Conservation (phyloP, 2,888 invertebrate species). For the Lycia hirtaria region DNA sequence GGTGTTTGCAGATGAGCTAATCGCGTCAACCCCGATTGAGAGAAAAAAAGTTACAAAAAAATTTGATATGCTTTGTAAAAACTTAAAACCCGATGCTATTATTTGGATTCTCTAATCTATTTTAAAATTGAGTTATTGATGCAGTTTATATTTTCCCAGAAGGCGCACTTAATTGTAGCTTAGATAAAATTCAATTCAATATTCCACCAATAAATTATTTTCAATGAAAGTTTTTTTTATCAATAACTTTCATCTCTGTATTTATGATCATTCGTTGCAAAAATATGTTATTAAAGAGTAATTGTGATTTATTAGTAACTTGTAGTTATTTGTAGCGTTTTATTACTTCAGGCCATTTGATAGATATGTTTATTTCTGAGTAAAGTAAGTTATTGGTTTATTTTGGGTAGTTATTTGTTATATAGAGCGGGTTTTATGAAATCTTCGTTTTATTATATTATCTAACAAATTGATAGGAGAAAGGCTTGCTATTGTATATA, state of each 20-base stretch:
- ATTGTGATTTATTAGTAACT: constrained; percentile 39
- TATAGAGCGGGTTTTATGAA: background rate
- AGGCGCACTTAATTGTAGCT: constrained; percentile 10
- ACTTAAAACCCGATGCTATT: too few relatives aligned
- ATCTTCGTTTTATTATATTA: background rate
- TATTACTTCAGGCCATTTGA: constrained; percentile 28
- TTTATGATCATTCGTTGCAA: constrained; percentile 37
- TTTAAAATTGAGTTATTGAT: constrained; percentile 5
- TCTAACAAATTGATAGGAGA: background rate
- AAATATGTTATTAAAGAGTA: constrained; percentile 42
- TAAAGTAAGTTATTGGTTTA: constrained; percentile 23
- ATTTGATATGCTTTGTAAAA: too few relatives aligned
- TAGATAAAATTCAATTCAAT: constrained; percentile 25
- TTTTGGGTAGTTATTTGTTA: background rate
- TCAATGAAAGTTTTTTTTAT: constrained; percentile 39
- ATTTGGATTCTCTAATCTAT: background rate
- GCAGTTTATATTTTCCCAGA: background rate
- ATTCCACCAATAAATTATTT: constrained; percentile 32
- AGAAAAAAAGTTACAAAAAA: too few relatives aligned
- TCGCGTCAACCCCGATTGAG: too few relatives aligned
- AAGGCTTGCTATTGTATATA: background rate
- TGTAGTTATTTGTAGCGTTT: constrained; percentile 27
- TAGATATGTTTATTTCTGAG: constrained; percentile 16
- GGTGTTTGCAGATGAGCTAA: too few relatives aligned
- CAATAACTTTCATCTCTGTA: constrained; percentile 38